Evolutionary conservation across 1,140 invertebrate genomes (phyloP), one percentile per base, ranked within the genome.

Genomic region (Solenopsis fugax): DNA sequence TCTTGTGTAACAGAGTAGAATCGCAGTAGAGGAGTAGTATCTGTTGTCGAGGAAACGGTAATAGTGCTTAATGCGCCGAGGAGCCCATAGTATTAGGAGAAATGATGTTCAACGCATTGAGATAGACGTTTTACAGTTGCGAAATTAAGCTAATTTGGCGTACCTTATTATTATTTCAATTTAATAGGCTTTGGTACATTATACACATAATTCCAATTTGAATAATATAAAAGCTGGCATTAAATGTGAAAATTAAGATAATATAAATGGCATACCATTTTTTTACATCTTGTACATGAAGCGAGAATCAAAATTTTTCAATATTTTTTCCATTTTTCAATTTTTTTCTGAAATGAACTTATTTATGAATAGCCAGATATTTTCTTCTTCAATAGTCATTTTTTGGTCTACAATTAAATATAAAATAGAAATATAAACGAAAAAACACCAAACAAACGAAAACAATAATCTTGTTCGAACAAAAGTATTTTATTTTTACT

Each of bases 21-120:
- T 81, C 67, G 50, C 54, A 50, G 13, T 69, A 16, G 56, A 75
- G 69, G 34, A 69, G 62, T 18, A 50, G 75, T 86, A 65, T 81
- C 64, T 64, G 34, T 78, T 76, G 45, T 73, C 64, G 76, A 54
- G 54, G 37, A 69, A 76, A 48, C 45, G 71, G 52, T 86, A 60
- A 75, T 80, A 78, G 69, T 52, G 34, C 21, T 89, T 76, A 82
- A 82, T 87, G 88, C 76, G 71, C 72, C 84, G 52, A 89, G 84
- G 54, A 81, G 54, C 34, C 18, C 16, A 50, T 78, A 50, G 16
- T 34, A 56, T 86, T 71, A 73, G 7, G 29, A 50, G 54, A 29
- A 69, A 37, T 73, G 7, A 56, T 56, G 85, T 37, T 77, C 50
- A 7, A 60, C 50, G 45, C 5, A 18, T 56, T 21, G 21, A 29